These are phyloP conservation scores for Glaucomys volans DNA, from an alignment of 2,113 vertebrate species.

Conservation along the genomic window DNA sequence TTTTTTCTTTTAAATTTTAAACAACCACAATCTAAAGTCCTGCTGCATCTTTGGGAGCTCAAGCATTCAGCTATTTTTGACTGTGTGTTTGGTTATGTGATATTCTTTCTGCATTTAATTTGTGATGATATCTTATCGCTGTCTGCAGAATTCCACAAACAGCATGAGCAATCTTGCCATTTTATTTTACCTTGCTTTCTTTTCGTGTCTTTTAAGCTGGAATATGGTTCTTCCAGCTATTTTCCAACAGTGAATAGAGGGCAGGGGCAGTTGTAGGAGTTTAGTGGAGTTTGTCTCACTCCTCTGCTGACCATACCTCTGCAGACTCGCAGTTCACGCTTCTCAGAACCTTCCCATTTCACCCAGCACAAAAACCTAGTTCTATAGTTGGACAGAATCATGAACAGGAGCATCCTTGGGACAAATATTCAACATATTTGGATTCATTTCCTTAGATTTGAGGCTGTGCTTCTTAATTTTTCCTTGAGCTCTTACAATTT, in stretches of 20 bases:
- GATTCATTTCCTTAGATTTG: background rate
- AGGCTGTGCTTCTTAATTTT: conserved; percentile 16
- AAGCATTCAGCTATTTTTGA: background rate
- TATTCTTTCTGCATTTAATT: background rate
- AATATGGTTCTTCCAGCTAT: background rate
- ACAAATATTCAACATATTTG: background rate
- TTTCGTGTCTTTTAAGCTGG: background rate
- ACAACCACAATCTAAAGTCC: background rate
- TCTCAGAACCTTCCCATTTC: background rate
- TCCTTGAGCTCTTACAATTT: background rate
- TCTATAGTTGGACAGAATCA: background rate
- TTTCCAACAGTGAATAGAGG: background rate
- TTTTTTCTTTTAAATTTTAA: conserved; percentile 40
- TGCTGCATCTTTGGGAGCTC: background rate
- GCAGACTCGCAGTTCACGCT: background rate
- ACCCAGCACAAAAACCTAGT: background rate
- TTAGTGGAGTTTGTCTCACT: background rate
- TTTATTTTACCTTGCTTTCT: background rate
- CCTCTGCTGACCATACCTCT: background rate
- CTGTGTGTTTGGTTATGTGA: background rate
- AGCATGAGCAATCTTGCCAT: background rate
- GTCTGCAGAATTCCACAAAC: background rate
- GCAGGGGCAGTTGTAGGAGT: background rate
- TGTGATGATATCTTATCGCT: background rate
- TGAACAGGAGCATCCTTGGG: background rate